Conservation (phyloP, 2,888 invertebrate species). For the Nemoura dubitans region DNA sequence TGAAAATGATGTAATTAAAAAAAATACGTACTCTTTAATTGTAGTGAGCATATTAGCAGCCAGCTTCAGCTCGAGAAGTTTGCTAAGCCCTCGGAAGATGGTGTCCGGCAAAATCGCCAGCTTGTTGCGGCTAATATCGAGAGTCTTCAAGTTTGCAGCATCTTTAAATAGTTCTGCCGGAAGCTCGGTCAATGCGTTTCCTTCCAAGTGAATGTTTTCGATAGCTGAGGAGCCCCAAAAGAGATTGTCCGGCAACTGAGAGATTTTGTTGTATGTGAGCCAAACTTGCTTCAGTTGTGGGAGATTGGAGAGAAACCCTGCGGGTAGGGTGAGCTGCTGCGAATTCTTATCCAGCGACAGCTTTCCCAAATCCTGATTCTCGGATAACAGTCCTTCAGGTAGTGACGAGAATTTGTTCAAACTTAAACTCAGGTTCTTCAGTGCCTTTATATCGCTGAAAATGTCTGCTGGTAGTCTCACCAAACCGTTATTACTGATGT, state of each 20-base stretch:
- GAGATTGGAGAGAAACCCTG: slow-evolving; percentile 69
- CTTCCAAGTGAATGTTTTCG: slow-evolving; percentile 68
- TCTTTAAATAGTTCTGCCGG: slow-evolving; percentile 71
- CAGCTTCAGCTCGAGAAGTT: slow-evolving; percentile 69
- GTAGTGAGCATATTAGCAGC: slow-evolving; percentile 70
- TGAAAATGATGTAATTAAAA: slow-evolving; percentile 37
- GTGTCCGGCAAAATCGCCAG: slow-evolving; percentile 67
- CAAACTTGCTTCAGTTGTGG: slow-evolving; percentile 64
- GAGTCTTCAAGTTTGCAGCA: slow-evolving; percentile 67
- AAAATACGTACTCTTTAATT: slow-evolving; percentile 66
- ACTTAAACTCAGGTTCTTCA: slow-evolving; percentile 72
- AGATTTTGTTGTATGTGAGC: slow-evolving; percentile 67
- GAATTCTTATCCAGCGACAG: slow-evolving; percentile 56
- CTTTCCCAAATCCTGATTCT: slow-evolving; percentile 63
- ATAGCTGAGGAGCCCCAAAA: slow-evolving; percentile 69
- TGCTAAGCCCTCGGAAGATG: slow-evolving; percentile 66
- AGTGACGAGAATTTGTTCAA: slow-evolving; percentile 73
- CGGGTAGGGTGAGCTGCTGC: slow-evolving; percentile 66
- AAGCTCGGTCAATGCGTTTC: slow-evolving; percentile 65
- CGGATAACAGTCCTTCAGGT: slow-evolving; percentile 68
- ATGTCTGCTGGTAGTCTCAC: slow-evolving; percentile 68
- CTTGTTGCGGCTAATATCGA: slow-evolving; percentile 74
- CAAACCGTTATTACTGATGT: slow-evolving; percentile 74
- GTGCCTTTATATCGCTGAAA: slow-evolving; percentile 69
- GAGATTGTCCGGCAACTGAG: slow-evolving; percentile 68